Conservation (phyloP, 2,888 invertebrate genomes). For the Drosophila flavopinicola region DNA sequence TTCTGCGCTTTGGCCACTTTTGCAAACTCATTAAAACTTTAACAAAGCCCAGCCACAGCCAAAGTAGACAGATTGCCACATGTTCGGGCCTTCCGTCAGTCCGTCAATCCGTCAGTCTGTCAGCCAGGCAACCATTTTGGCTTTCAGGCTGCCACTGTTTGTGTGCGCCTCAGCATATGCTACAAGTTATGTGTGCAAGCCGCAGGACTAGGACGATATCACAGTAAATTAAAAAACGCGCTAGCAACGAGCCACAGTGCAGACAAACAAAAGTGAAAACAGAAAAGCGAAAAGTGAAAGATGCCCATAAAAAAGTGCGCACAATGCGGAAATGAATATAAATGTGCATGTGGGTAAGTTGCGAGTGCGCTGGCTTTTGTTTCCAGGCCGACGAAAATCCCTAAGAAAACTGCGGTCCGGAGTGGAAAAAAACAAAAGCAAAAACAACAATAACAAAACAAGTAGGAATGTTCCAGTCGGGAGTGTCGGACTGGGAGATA, state of each 20-base stretch:
- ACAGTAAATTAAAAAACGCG: slow-evolving; percentile 50
- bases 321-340: slow-evolving; percentile 58
- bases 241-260: not conserved
- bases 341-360: slow-evolving; percentile 64
- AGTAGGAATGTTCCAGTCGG: too few species aligned
- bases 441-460: slow-evolving; percentile 7
- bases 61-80: slow-evolving; percentile 23
- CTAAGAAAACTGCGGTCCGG: slow-evolving; percentile 58
- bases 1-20: slow-evolving; percentile 17
- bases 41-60: slow-evolving; percentile 10
- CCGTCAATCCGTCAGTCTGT: not conserved
- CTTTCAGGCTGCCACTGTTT: not conserved
- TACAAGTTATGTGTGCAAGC: slow-evolving; percentile 7
- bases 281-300: slow-evolving; percentile 42
- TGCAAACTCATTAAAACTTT: slow-evolving; percentile 66
- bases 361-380: slow-evolving; percentile 46
- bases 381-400: slow-evolving; percentile 55
- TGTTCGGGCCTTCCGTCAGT: slow-evolving; percentile 12
- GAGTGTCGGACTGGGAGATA: too few species aligned
- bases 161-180: slow-evolving; percentile 28
- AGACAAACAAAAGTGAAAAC: slow-evolving; percentile 33
- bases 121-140: slow-evolving; percentile 1
- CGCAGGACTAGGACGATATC: slow-evolving; percentile 28
- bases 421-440: slow-evolving; percentile 3
- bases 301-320: slow-evolving; percentile 27